Evolutionary conservation across 2,797 vertebrate genomes (phyloP).

Genomic region (Lutjanus campechanus): DNA sequence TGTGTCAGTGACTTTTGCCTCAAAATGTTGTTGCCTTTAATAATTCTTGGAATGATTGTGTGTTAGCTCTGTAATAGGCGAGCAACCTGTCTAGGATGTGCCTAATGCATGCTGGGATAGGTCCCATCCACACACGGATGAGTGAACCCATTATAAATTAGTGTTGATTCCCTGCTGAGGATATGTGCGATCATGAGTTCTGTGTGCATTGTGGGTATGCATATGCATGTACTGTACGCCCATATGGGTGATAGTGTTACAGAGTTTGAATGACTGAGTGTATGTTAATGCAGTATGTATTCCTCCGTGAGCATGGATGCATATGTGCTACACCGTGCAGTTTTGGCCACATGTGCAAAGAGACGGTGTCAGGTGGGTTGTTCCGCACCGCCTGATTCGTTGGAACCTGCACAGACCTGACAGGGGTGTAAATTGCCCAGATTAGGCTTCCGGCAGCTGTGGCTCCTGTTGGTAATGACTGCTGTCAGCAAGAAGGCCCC

Average conservation of each 20-base stretch:
- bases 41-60: not conserved
- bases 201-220: slow-evolving; percentile 2
- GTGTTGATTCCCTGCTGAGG: slow-evolving; percentile 21
- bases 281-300: slow-evolving; percentile 19
- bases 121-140: slow-evolving; percentile 7
- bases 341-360: slow-evolving; percentile 18
- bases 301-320: not conserved
- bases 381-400: slow-evolving; percentile 35
- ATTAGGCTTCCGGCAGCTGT: slow-evolving; percentile 65
- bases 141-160: slow-evolving; percentile 3
- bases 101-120: slow-evolving; percentile 21
- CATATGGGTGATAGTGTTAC: not conserved
- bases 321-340: not conserved
- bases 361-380: slow-evolving; percentile 38
- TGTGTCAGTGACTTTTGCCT: no score
- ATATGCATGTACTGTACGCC: slow-evolving; percentile 34
- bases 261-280: slow-evolving; percentile 3
- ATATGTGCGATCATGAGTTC: slow-evolving; percentile 1
- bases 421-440: slow-evolving; percentile 73
- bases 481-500: slow-evolving; percentile 48
- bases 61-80: not conserved
- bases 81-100: not conserved
- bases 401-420: slow-evolving; percentile 67
- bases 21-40: not conserved
- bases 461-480: slow-evolving; percentile 64